Percentiles rank a stretch among this genome's conserved stretches.
Evolutionary conservation across 1,140 invertebrate genomes (phyloP).

Genomic region (Paralvinella palmiformis): DNA sequence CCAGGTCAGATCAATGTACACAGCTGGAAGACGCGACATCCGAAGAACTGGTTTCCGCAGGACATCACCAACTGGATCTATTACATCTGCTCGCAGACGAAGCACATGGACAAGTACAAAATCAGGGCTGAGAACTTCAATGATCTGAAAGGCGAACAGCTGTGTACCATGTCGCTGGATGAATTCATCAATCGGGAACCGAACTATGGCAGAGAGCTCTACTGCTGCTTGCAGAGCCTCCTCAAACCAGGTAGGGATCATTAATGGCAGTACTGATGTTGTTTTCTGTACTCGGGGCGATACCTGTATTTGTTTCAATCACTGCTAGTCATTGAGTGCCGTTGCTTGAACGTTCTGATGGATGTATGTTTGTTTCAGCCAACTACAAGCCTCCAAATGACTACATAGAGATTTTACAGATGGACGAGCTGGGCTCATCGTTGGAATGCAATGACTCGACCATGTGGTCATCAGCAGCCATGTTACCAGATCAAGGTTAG

Average conservation of each 20-base stretch:
- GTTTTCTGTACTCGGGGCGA: no score
- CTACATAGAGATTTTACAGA: background rate
- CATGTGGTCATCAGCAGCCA: no score
- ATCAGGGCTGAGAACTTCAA: conserved; percentile 37
- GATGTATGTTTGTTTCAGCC: background rate
- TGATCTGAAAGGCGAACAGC: conserved; percentile 29
- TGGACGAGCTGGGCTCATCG: no score
- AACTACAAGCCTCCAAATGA: background rate
- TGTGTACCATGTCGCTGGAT: conserved; percentile 33
- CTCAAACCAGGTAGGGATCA: background rate
- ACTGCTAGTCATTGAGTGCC: background rate
- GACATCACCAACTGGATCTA: conserved; percentile 40
- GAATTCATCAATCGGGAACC: conserved; percentile 33
- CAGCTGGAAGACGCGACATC: conserved; percentile 33
- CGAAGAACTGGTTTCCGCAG: conserved; percentile 31
- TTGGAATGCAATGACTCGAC: no score
- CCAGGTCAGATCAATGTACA: no score
- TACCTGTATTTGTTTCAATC: no score
- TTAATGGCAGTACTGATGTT: background rate
- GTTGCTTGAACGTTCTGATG: background rate
- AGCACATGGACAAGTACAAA: conserved; percentile 23
- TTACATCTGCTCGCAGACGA: conserved; percentile 24
- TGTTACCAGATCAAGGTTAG: no score
- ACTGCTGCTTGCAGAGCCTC: background rate
- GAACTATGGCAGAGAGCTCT: conserved; percentile 20